These are phyloP conservation scores for Nothocercus julius DNA, from an alignment of 2,113 vertebrate genomes.

Conservation along the genomic window DNA sequence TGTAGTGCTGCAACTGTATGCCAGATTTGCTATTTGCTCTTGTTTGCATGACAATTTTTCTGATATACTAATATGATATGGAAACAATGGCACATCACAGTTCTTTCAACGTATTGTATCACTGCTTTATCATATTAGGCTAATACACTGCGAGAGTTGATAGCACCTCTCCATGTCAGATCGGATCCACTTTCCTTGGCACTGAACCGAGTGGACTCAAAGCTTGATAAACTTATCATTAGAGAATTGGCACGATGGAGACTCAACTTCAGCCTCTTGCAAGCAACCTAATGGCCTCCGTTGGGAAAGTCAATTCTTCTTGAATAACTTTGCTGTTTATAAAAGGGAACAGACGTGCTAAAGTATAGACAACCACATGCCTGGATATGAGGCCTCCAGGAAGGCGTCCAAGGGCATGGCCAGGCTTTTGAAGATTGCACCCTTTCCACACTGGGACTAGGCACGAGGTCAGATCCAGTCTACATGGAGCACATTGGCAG, in stretches of 20 bases:
- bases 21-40: slow-evolving; percentile 78
- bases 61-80: slow-evolving; percentile 81
- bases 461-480: slow-evolving; percentile 81
- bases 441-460: slow-evolving; percentile 83
- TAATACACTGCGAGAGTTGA: slow-evolving; percentile 86
- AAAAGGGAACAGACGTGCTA: slow-evolving; percentile 80
- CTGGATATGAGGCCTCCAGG: slow-evolving; percentile 81
- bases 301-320: slow-evolving; percentile 77
- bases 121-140: slow-evolving; percentile 88
- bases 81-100: slow-evolving; percentile 77
- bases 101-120: slow-evolving; percentile 85
- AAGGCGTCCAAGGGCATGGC: slow-evolving; percentile 79
- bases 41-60: slow-evolving; percentile 81
- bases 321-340: slow-evolving; percentile 79
- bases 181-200: slow-evolving; percentile 86
- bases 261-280: slow-evolving; percentile 84
- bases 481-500: slow-evolving; percentile 80
- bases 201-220: slow-evolving; percentile 84
- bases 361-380: slow-evolving; percentile 80
- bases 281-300: slow-evolving; percentile 84
- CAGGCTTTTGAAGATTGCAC: slow-evolving; percentile 80
- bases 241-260: slow-evolving; percentile 83
- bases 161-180: slow-evolving; percentile 86
- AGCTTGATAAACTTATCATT: slow-evolving; percentile 85
- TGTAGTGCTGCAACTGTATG: slow-evolving; percentile 75